phyloP scores from a whole-genome alignment of 2,113 vertebrate genomes.

The Cryptomyrus ogoouensis region DNA sequence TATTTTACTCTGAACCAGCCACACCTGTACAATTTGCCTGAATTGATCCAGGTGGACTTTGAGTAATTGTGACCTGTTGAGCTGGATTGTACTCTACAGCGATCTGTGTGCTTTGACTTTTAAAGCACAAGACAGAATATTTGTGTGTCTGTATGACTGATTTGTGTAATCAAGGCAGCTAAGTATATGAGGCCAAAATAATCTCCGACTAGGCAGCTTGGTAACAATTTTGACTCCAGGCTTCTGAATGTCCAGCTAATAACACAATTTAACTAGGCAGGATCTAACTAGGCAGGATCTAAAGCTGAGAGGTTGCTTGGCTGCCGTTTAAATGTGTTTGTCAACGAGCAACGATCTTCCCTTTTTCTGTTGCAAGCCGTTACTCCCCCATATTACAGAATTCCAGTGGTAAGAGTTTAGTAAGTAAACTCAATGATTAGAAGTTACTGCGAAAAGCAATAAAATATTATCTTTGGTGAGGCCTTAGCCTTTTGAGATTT shows the following conservation, averaged over 20 bases:
- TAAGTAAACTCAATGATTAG: background rate
- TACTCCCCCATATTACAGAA: background rate
- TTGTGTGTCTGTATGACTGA: background rate
- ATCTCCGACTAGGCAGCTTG: background rate
- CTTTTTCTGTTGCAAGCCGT: background rate
- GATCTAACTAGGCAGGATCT: background rate
- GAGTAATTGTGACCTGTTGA: background rate
- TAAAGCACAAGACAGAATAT: background rate
- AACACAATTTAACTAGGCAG: background rate
- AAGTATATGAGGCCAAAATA: background rate
- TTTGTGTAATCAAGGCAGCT: background rate
- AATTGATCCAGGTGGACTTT: background rate
- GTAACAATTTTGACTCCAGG: background rate
- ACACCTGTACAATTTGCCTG: background rate
- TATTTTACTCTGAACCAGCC: background rate
- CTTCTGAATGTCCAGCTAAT: background rate
- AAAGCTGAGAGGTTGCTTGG: background rate
- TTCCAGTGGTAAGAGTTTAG: background rate
- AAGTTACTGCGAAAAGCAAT: background rate
- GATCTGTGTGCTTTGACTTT: background rate
- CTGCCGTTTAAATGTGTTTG: background rate
- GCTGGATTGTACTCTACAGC: background rate
- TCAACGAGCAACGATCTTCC: background rate
- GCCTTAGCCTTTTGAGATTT: background rate
- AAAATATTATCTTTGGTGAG: background rate